These are phyloP conservation scores for Cybosia mesomella DNA, from an alignment of 2,888 invertebrate genomes.

Conservation along the genomic window DNA sequence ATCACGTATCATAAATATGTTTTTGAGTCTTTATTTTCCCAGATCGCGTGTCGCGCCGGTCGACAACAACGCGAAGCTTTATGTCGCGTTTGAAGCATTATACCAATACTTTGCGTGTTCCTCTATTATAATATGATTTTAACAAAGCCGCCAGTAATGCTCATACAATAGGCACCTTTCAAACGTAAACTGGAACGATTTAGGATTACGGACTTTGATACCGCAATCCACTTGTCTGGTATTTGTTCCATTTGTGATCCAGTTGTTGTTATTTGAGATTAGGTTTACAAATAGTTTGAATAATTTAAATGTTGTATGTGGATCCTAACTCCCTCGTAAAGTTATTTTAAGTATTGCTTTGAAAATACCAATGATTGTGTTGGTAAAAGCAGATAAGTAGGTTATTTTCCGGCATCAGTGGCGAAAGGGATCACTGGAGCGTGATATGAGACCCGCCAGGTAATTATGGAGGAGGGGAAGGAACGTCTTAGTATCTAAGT, in stretches of 20 bases:
- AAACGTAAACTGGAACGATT: conserved; percentile 76
- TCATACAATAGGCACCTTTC: conserved; percentile 75
- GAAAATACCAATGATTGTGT: conserved; percentile 1
- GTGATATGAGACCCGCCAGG: too few species aligned
- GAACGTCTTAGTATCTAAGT: too few species aligned
- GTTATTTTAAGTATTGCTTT: not conserved
- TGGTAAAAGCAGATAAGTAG: too few species aligned
- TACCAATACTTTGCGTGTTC: conserved; percentile 81
- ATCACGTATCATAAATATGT: conserved; percentile 39
- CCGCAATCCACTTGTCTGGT: conserved; percentile 51
- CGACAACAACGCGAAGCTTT: conserved; percentile 61
- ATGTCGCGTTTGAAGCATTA: conserved; percentile 69
- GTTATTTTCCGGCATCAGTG: too few species aligned
- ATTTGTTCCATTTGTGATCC: conserved; percentile 37
- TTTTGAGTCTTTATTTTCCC: conserved; percentile 54
- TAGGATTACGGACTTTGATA: conserved; percentile 62
- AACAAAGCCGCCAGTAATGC: conserved; percentile 77
- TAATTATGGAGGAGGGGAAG: too few species aligned
- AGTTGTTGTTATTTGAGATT: conserved; percentile 30
- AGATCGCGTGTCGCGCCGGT: conserved; percentile 67
- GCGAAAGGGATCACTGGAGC: too few species aligned
- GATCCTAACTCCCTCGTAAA: conserved; percentile 1
- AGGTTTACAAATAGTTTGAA: conserved; percentile 4
- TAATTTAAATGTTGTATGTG: not conserved
- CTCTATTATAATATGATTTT: conserved; percentile 80